Evolutionary conservation across 1,140 invertebrate species (phyloP).

Genomic region (Neuroterus valhalla): DNA sequence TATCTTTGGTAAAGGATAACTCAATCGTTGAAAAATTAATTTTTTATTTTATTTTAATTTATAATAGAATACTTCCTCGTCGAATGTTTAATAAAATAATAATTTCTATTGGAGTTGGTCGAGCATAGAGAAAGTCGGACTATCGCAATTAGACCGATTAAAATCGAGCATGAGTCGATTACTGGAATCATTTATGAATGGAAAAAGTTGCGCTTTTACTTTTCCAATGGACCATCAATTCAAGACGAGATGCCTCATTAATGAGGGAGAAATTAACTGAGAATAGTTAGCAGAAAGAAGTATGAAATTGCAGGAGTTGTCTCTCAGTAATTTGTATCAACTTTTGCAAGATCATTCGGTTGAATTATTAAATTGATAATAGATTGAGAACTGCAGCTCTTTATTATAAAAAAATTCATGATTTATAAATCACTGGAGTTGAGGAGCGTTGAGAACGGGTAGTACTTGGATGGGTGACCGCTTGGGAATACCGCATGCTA

Average conservation of each 20-base stretch:
- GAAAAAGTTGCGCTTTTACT: conserved; percentile 6
- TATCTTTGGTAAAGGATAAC: too few relatives aligned
- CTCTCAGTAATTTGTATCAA: too few relatives aligned
- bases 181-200: not conserved
- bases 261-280: not conserved
- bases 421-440: too few relatives aligned
- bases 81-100: not conserved
- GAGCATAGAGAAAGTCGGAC: not conserved
- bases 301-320: not conserved
- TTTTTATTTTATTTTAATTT: not conserved
- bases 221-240: conserved; percentile 4
- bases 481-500: too few relatives aligned
- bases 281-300: not conserved
- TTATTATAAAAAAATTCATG: too few relatives aligned
- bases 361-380: too few relatives aligned
- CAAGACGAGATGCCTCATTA: not conserved
- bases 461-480: too few relatives aligned
- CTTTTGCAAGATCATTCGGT: too few relatives aligned
- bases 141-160: conserved; percentile 6
- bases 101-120: not conserved
- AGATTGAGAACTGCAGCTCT: too few relatives aligned
- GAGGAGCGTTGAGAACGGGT: too few relatives aligned
- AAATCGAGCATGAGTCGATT: conserved; percentile 4
- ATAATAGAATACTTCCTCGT: not conserved
- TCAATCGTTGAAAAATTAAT: not conserved